phyloP scores from a whole-genome alignment of 1,140 invertebrate genomes.

The Steinernema feltiae region DNA sequence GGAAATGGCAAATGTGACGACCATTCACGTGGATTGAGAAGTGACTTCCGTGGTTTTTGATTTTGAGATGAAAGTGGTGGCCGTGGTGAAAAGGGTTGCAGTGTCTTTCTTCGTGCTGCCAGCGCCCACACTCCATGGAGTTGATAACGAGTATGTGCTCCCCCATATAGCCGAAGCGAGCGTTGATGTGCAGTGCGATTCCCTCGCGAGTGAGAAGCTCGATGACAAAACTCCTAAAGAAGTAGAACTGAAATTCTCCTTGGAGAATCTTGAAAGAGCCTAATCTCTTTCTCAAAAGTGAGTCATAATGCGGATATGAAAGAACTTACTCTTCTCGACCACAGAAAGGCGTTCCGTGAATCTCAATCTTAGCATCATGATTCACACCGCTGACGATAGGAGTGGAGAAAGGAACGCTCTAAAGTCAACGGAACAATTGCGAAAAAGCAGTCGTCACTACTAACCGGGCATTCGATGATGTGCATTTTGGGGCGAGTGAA shows the following conservation, averaged over 20 bases:
- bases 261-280: too few species aligned
- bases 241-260: too few species aligned
- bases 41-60: constrained; percentile 35
- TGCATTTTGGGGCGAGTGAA: constrained; percentile 18
- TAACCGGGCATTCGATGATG: constrained; percentile 28
- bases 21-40: constrained; percentile 40
- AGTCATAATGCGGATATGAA: not conserved
- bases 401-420: constrained; percentile 23
- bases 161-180: constrained; percentile 27
- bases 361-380: constrained; percentile 21
- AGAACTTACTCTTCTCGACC: constrained; percentile 15
- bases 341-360: constrained; percentile 21
- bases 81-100: constrained; percentile 22
- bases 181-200: constrained; percentile 30
- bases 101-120: constrained; percentile 33
- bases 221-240: constrained; percentile 32
- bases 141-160: constrained; percentile 30
- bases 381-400: constrained; percentile 24
- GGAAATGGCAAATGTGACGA: constrained; percentile 31
- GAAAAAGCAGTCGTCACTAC: too few species aligned
- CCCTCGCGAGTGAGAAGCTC: constrained; percentile 29
- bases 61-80: constrained; percentile 34
- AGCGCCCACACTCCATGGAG: constrained; percentile 24
- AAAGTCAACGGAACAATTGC: too few species aligned
- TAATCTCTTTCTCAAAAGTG: not conserved